phyloP scores from a whole-genome alignment of 64 coral and sea anemone genomes.

The Dendrophyllia cribrosa region DNA sequence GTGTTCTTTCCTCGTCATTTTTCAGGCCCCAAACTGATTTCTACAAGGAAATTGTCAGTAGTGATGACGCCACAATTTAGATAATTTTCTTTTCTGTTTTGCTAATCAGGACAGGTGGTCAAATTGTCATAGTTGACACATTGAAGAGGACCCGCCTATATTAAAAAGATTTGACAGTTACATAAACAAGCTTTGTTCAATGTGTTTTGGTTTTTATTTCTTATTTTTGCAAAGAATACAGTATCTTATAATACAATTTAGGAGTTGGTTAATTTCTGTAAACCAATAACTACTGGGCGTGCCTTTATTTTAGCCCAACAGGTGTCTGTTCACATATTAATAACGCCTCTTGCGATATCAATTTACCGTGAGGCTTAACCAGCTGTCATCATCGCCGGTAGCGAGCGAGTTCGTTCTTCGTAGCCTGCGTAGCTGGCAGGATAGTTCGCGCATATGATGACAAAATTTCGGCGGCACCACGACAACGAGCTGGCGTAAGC shows the following conservation, averaged over 20 bases:
- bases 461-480: no score
- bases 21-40: conserved; percentile 4
- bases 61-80: conserved; percentile 40
- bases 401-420: no score
- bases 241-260: no score
- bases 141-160: neutral
- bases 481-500: no score
- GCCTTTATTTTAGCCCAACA: neutral
- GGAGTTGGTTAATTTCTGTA: neutral
- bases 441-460: no score
- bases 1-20: neutral
- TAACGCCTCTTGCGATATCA: neutral
- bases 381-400: neutral
- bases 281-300: neutral
- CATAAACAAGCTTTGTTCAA: neutral
- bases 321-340: neutral
- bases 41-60: neutral
- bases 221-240: no score
- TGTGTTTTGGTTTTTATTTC: neutral
- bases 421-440: no score
- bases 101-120: conserved; percentile 1
- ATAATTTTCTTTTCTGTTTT: conserved; percentile 6
- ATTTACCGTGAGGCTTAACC: neutral
- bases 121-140: neutral
- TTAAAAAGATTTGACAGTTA: neutral